Percentiles rank a stretch among this genome's conserved stretches.
Conservation (phyloP, 2,888 invertebrate species). For the Luperina testacea region DNA sequence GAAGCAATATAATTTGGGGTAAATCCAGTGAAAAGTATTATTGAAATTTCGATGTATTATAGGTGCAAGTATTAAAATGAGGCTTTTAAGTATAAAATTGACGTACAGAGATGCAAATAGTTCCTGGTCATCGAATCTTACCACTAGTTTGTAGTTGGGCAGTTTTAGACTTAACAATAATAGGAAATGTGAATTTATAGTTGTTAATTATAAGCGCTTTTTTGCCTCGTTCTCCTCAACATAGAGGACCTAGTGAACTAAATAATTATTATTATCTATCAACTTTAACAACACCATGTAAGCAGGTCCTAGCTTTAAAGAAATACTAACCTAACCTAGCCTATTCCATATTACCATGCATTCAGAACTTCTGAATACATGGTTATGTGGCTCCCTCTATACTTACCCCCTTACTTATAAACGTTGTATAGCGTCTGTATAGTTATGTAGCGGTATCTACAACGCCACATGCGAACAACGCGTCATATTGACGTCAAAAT, state of each 20-base stretch:
- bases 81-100: slow-evolving; percentile 22
- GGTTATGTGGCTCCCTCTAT: too few relatives aligned
- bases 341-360: too few relatives aligned
- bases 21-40: slow-evolving; percentile 14
- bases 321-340: too few relatives aligned
- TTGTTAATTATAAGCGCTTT: slow-evolving; percentile 61
- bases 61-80: slow-evolving; percentile 40
- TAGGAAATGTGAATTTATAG: slow-evolving; percentile 64
- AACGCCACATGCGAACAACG: too few relatives aligned
- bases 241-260: slow-evolving; percentile 50
- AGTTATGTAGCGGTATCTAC: too few relatives aligned
- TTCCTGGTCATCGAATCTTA: slow-evolving; percentile 40
- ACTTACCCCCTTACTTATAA: too few relatives aligned
- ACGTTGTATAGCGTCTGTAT: too few relatives aligned
- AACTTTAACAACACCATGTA: slow-evolving; percentile 32
- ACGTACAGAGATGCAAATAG: not conserved
- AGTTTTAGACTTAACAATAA: slow-evolving; percentile 59
- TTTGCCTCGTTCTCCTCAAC: slow-evolving; percentile 50
- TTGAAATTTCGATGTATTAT: slow-evolving; percentile 14
- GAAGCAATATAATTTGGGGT: slow-evolving; percentile 2
- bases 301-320: not conserved
- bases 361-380: too few relatives aligned
- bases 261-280: slow-evolving; percentile 37
- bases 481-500: too few relatives aligned
- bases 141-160: slow-evolving; percentile 37